phyloP scores from a whole-genome alignment of 2,888 invertebrate species.

The Heliconius cydno region DNA sequence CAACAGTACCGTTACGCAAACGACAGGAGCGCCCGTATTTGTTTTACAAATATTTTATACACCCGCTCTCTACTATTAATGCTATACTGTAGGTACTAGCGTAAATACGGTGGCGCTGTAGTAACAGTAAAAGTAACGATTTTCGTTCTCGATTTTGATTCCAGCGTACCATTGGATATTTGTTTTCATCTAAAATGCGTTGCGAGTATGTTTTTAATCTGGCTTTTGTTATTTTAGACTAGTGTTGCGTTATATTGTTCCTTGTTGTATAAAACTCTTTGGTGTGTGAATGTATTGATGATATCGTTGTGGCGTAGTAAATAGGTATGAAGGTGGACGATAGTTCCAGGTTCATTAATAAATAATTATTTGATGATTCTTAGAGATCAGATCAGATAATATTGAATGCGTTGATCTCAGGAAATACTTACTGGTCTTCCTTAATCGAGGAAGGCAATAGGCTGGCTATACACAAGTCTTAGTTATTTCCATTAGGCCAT shows the following conservation, averaged over 20 bases:
- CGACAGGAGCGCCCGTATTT: slow-evolving; percentile 19
- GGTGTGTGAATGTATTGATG: not conserved
- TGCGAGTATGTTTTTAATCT: slow-evolving; percentile 26
- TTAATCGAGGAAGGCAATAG: too few species aligned
- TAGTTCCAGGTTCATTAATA: too few species aligned
- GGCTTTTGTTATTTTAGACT: slow-evolving; percentile 19
- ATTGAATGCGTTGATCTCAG: too few species aligned
- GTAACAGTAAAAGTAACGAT: slow-evolving; percentile 26
- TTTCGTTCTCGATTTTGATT: slow-evolving; percentile 24
- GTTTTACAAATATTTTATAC: slow-evolving; percentile 13
- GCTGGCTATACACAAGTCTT: too few species aligned
- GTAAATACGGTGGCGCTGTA: slow-evolving; percentile 15
- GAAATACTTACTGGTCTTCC: too few species aligned
- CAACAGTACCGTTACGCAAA: slow-evolving; percentile 7
- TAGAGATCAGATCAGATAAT: too few species aligned
- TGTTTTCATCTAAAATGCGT: slow-evolving; percentile 32
- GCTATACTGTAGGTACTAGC: not conserved
- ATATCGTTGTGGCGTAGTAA: not conserved
- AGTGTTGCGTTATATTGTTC: slow-evolving; percentile 18
- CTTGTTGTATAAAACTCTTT: not conserved
- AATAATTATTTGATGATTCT: too few species aligned
- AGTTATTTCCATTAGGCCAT: too few species aligned
- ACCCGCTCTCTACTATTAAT: not conserved
- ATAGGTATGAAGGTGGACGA: too few species aligned
- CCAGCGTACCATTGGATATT: slow-evolving; percentile 32